Conservation (phyloP, 2,113 vertebrate species). For the Ancistrus triradiatus region DNA sequence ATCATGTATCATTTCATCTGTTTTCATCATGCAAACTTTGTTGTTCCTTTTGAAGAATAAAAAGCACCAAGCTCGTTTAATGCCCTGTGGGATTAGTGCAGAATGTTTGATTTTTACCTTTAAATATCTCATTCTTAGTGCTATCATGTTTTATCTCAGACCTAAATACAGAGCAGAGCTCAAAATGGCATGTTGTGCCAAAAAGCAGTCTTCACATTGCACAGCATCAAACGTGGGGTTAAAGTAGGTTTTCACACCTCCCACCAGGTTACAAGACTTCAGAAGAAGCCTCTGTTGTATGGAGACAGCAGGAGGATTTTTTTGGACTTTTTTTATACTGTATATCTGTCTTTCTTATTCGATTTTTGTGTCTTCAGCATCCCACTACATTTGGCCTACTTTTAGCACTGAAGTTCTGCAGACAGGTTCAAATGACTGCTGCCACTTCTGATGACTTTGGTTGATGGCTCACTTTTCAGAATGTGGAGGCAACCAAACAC, state of each 20-base stretch:
- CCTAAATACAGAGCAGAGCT: constrained; percentile 5
- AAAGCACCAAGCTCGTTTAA: neutral
- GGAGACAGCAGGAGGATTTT: constrained; percentile 31
- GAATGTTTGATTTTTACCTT: neutral
- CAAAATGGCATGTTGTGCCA: constrained; percentile 14
- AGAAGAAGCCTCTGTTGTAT: constrained; percentile 22
- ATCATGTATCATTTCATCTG: no score
- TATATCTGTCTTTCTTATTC: neutral
- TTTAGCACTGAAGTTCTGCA: constrained; percentile 26
- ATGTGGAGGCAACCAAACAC: constrained; percentile 22
- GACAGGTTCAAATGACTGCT: constrained; percentile 28
- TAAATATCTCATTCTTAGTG: constrained; percentile 7
- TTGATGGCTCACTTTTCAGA: constrained; percentile 28
- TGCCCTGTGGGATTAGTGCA: neutral
- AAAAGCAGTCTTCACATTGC: constrained; percentile 7
- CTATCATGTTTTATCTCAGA: neutral
- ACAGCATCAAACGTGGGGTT: constrained; percentile 19
- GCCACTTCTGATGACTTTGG: constrained; percentile 32
- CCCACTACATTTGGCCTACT: constrained; percentile 25
- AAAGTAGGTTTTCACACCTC: constrained; percentile 23
- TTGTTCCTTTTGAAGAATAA: no score
- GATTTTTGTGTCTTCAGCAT: neutral
- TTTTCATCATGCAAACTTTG: no score
- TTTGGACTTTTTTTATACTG: neutral
- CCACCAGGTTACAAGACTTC: constrained; percentile 25